Evolutionary conservation across 2,113 vertebrate species (phyloP).

Genomic region (Felis chaus): DNA sequence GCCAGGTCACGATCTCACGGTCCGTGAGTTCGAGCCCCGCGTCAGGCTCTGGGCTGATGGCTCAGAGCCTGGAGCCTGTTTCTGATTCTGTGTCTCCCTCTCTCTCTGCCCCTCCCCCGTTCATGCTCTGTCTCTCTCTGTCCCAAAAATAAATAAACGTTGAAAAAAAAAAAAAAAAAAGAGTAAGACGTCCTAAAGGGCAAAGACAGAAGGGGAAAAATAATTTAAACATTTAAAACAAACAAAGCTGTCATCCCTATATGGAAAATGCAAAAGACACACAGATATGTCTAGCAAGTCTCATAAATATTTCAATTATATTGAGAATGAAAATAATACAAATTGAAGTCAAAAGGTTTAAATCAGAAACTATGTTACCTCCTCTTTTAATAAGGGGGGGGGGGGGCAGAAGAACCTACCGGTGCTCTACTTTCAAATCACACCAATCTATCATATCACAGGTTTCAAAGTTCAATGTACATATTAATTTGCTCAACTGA

Average conservation of each 20-base stretch:
- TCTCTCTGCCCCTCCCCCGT: no score
- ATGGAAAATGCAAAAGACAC: background rate
- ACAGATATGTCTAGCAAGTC: background rate
- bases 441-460: background rate
- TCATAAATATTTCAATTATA: slow-evolving; percentile 1
- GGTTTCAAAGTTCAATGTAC: slow-evolving; percentile 54
- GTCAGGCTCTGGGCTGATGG: no score
- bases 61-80: no score
- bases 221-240: background rate
- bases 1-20: no score
- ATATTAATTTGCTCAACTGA: slow-evolving; percentile 44
- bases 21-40: no score
- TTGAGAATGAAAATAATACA: slow-evolving; percentile 2
- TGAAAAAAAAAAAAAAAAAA: background rate
- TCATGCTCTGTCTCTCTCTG: no score
- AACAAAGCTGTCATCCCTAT: background rate
- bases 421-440: slow-evolving; percentile 6
- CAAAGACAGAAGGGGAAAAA: background rate
- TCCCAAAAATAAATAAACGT: no score
- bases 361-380: background rate
- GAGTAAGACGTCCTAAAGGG: background rate
- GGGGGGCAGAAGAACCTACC: background rate
- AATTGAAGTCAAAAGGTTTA: slow-evolving; percentile 29
- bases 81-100: no score
- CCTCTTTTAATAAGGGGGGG: background rate